Evolutionary conservation across 2,113 vertebrate species (phyloP).

Genomic region (Platichthys stellatus): DNA sequence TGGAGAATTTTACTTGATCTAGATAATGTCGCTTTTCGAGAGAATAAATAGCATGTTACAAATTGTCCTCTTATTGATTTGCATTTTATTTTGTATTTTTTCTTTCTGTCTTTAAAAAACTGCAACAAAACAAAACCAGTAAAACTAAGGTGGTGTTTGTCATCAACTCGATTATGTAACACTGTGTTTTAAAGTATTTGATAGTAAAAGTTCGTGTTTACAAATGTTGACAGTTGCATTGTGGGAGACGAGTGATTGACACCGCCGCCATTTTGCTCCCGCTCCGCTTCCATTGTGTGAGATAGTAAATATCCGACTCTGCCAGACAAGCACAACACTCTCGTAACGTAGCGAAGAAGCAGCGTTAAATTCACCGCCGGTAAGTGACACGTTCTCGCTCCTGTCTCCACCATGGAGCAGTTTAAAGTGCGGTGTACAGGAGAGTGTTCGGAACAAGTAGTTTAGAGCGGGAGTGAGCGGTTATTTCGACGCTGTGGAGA

Average conservation of each 20-base stretch:
- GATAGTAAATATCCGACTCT: constrained; percentile 85
- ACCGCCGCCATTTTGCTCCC: constrained; percentile 83
- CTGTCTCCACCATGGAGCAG: neutral
- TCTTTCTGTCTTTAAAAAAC: no score
- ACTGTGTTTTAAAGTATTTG: no score
- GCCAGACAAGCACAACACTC: constrained; percentile 81
- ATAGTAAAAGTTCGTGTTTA: constrained; percentile 61
- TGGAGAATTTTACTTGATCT: no score
- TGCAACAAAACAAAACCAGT: no score
- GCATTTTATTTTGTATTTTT: no score
- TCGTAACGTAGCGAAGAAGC: constrained; percentile 62
- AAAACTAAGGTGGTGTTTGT: no score
- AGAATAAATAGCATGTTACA: no score
- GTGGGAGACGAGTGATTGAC: constrained; percentile 83
- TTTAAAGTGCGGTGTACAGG: neutral
- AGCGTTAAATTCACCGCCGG: constrained; percentile 63
- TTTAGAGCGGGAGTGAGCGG: constrained; percentile 27
- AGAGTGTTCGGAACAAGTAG: neutral
- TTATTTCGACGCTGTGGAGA: constrained; percentile 65
- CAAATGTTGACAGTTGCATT: constrained; percentile 74
- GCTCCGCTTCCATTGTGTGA: constrained; percentile 84
- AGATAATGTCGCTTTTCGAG: no score
- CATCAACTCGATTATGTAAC: neutral
- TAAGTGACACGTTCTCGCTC: constrained; percentile 56
- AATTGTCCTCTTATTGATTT: no score